Base-by-base conservation (phyloP, 2,888 invertebrate genomes). In the Pandemis corylana region DNA sequence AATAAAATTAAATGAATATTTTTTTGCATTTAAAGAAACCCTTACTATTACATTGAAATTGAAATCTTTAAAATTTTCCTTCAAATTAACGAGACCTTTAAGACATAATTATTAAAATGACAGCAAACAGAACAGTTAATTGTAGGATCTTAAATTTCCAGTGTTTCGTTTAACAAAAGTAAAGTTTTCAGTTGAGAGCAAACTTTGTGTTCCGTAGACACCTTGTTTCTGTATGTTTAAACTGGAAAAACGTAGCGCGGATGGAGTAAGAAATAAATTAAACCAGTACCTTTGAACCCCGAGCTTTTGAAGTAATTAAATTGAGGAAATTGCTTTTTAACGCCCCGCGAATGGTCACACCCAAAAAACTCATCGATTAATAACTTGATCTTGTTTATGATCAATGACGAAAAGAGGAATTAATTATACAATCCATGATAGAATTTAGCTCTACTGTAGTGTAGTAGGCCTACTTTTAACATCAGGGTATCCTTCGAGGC, bases 31-130 rank as follows among this genome's bases (percentile, higher is more conserved):
- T 36, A 36, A 36, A 36, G 28, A 36, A 36, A 36, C 28, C 28
- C 28, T 36, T 36, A 36, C 28, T 36, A 36, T 36, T 36, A 36
- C 28, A 36, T 36, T 44, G 44, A 46, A 12, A 46, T 46, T 12
- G 12, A 46, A 46, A 46, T 12, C 4, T 46, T 10, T 46, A 28
- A 12, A 28, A 59, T 28, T 28, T 28, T 5, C 20, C 59, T 10
- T 28, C 12, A 20, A 56, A 59, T 59, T 59, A 59, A 59, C 1
- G 12, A 28, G 28, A 5, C 59, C 28, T 6, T 63, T 63, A 63
- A 63, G 44, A 63, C 15, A 15, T 28, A 59, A 59, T 59, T 59
- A 59, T 59, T 59, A 59, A 56, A 59, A 59, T 59, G 59, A 59
- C 59, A 59, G 28, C 28, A 59, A 59, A 59, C 59, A 28, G 59